A percentile compares a stretch with the other conserved stretches of the same genome.
Conservation (phyloP, 2,797 vertebrate species). For the Phalanger gymnotis region DNA sequence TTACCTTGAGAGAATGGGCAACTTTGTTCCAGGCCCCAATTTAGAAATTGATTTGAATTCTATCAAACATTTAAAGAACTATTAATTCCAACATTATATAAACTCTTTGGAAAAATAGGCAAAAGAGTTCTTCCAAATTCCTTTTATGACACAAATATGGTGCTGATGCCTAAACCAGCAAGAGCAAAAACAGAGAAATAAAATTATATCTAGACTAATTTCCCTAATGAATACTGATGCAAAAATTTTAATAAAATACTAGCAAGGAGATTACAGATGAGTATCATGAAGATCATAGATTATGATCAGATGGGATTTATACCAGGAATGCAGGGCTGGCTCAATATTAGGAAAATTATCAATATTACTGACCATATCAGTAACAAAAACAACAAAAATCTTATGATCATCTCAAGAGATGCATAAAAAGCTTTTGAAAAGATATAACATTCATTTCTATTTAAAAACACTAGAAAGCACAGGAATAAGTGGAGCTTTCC, state of each 20-base stretch:
- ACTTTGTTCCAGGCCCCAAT: background rate
- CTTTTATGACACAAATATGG: background rate
- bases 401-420: background rate
- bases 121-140: no score
- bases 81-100: no score
- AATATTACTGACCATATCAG: background rate
- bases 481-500: background rate
- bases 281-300: background rate
- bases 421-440: background rate
- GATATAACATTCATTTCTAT: background rate
- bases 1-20: background rate
- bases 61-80: no score
- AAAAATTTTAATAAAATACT: background rate
- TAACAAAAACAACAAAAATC: background rate
- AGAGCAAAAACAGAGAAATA: background rate
- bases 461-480: background rate
- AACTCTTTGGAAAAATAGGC: no score
- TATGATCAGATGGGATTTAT: background rate
- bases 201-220: background rate
- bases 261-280: background rate
- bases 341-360: background rate
- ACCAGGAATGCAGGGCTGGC: background rate
- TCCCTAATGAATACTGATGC: background rate
- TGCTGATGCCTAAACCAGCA: background rate
- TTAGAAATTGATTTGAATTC: background rate